These are phyloP conservation scores for Galbula dea DNA, from an alignment of 2,113 vertebrate genomes.

Conservation along the genomic window DNA sequence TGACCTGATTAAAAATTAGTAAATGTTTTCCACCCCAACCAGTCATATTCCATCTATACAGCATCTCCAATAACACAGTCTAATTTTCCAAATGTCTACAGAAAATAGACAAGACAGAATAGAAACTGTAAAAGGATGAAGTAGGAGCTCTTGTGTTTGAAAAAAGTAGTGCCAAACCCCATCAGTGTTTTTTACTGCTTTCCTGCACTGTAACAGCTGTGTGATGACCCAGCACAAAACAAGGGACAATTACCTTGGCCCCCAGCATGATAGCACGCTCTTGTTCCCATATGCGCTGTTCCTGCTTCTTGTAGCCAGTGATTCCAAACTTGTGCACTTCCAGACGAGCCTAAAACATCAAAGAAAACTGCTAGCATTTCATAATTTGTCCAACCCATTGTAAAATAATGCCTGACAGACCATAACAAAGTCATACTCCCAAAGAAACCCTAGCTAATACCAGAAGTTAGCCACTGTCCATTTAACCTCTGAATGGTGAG, in stretches of 20 bases:
- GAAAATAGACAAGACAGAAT: background rate
- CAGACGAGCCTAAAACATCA: slow-evolving; percentile 81
- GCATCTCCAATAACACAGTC: background rate
- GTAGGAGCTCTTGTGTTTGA: background rate
- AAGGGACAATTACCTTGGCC: slow-evolving; percentile 76
- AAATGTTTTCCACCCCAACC: background rate
- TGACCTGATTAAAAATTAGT: background rate
- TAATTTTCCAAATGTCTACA: background rate
- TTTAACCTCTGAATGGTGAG: background rate
- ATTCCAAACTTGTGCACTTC: slow-evolving; percentile 96
- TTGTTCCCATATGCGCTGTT: slow-evolving; percentile 85
- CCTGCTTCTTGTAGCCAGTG: slow-evolving; percentile 89
- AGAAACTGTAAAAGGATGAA: background rate
- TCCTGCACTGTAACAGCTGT: background rate
- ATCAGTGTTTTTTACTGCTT: background rate
- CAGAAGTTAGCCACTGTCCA: background rate
- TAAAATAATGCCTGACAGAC: background rate
- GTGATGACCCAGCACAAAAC: background rate
- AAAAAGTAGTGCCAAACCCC: background rate
- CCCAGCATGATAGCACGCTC: slow-evolving; percentile 94
- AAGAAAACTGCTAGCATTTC: background rate
- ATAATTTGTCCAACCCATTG: background rate
- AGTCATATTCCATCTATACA: background rate
- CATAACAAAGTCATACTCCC: background rate
- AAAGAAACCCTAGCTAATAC: background rate